Evolutionary conservation across 1,140 invertebrate genomes (phyloP).

Genomic region (Vanessa atalanta): DNA sequence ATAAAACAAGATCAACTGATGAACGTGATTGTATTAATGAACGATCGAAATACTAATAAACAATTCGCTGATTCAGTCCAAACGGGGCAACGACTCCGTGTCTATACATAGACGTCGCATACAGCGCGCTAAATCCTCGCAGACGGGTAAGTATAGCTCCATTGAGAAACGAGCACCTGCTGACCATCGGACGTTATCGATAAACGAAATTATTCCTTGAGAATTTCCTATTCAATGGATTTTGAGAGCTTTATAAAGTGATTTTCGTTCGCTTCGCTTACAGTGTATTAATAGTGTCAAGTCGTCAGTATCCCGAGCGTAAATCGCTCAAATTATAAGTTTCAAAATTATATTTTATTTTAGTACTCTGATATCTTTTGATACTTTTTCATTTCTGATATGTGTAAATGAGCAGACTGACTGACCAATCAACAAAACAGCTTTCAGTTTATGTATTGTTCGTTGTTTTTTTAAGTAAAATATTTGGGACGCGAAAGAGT

Average conservation of each 20-base stretch:
- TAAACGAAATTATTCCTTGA: constrained; percentile 1
- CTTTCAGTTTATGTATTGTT: no score
- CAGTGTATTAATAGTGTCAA: background rate
- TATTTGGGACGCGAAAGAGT: no score
- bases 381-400: no score
- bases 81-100: constrained; percentile 18
- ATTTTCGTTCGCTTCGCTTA: background rate
- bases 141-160: constrained; percentile 13
- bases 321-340: no score
- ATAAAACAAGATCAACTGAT: constrained; percentile 11
- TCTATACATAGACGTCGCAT: constrained; percentile 9
- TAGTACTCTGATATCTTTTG: no score
- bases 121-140: constrained; percentile 8
- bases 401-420: no score
- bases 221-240: background rate
- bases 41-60: constrained; percentile 22
- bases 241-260: background rate
- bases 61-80: constrained; percentile 11
- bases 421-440: no score
- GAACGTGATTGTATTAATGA: constrained; percentile 11
- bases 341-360: no score
- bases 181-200: background rate
- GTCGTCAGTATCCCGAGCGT: background rate
- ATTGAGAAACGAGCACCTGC: constrained; percentile 19
- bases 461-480: no score